Evolutionary conservation across 1,140 invertebrate genomes (phyloP), one percentile per base, ranked within the genome.

Genomic region (Hermetia illucens): DNA sequence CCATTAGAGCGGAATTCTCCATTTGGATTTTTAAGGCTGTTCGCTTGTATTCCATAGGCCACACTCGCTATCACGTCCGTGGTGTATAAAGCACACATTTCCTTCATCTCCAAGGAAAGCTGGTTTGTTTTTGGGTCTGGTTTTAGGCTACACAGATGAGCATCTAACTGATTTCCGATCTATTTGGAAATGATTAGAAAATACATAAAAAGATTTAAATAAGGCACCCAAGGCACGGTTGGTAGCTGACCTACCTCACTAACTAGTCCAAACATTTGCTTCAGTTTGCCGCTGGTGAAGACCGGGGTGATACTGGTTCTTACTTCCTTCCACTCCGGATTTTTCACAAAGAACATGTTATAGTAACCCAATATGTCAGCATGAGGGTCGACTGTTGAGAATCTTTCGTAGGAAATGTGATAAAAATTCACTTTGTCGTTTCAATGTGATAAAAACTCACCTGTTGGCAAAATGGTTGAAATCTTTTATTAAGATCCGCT

Each of bases 11-110:
- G 41, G 34, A 63, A 61, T 27, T 48, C 42, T 1, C 46, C 44
- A 0, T 60, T 22, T 0, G 61, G 58, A 36, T 77, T 61, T 10
- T 56, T 56, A 3, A 74, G 42, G 0, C 69, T 68, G 44, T 75
- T 63, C 0, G 68, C 55, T 16, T 66, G 48, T 1, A 75, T 45
- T 1, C 75, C 74, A 44, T 70, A 78, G 0, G 65, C 69, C 5
- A 66, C 65, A 4, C 59, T 62, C 0, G 65, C 68, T 13, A 78
- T 74, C 9, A 74, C 57, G 44, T 79, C 75, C 41, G 71, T 73
- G 0, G 68, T 64, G 32, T 66, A 75, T 9, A 47, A 58, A 5
- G 62, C 64, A 21, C 56, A 62, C 0, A 67, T 38, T 16, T 69
- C 65, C 43, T 64, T 69, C 0, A 65, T 33, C 27, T 66, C 61